phyloP scores from a whole-genome alignment of 2,888 invertebrate species.

The Rhagium mordax region DNA sequence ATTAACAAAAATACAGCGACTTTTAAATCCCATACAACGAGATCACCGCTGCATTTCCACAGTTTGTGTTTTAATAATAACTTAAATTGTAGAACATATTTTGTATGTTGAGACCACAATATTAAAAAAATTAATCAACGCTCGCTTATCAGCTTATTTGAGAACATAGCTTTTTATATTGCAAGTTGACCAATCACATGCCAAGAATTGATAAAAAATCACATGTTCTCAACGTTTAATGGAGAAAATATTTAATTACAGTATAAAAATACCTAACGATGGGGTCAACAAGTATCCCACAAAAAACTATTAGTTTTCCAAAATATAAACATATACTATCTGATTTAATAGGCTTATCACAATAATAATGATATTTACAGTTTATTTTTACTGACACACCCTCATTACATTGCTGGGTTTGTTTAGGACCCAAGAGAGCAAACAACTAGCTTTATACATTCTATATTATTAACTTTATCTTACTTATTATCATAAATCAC shows the following conservation, averaged over 20 bases:
- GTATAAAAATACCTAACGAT: conserved; percentile 52
- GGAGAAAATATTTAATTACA: conserved; percentile 51
- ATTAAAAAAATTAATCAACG: conserved; percentile 43
- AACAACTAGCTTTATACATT: conserved; percentile 38
- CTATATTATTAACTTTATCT: conserved; percentile 33
- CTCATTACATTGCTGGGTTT: conserved; percentile 36
- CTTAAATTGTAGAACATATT: conserved; percentile 60
- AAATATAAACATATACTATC: conserved; percentile 62
- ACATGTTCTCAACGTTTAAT: conserved; percentile 49
- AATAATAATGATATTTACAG: conserved; percentile 69
- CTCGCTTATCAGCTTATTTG: conserved; percentile 16
- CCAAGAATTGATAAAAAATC: conserved; percentile 49
- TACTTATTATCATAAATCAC: conserved; percentile 60
- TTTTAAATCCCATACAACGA: conserved; percentile 64
- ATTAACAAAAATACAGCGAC: conserved; percentile 63
- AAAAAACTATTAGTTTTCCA: conserved; percentile 53
- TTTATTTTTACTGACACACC: conserved; percentile 41
- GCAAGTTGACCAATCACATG: conserved; percentile 39
- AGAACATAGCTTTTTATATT: conserved; percentile 46
- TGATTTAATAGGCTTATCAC: conserved; percentile 69
- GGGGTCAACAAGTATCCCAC: conserved; percentile 54
- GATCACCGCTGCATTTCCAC: conserved; percentile 56
- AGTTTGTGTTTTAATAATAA: conserved; percentile 60
- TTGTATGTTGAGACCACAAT: conserved; percentile 52
- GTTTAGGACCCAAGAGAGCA: conserved; percentile 43